Evolutionary conservation across 2,888 invertebrate genomes (phyloP), one percentile per base, ranked within the genome.

Genomic region (Hirudinaria manillensis): DNA sequence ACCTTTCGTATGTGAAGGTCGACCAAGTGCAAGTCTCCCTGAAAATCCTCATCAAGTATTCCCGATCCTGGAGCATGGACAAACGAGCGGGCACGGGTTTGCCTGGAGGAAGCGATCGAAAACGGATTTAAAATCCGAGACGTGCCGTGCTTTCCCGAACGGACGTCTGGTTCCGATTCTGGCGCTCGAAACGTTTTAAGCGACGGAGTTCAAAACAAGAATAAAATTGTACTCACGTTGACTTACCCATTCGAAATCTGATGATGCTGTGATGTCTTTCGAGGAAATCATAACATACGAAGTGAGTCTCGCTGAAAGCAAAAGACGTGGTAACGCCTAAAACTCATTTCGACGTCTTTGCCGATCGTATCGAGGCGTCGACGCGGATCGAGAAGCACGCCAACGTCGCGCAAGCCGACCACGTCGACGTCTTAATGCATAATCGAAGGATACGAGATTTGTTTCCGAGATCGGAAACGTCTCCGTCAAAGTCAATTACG

Each of bases 221-320:
- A 68, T n/a, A 34, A 21, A 68, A 36, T 29, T 2, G 16, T 68
- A 68, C 68, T 68, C 68, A 68, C 66, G 72, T 56, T 24, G 34
- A 78, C 78, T 82, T 81, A 84, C 87, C 86, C 78, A 85, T 84
- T 80, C 87, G 81, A 85, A 92, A 98, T 80, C 96, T 88, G 80
- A 98, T 94, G 77, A 98, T 88, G 84, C 96, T 97, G 84, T 96
- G 96, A 87, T 97, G 96, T 76, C 93, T 90, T 0, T 94, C 93
- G 70, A 95, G 91, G 84, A 98, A 94, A 84, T 98, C 95, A 81
- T 95, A 96, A 83, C 98, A 98, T 10, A 96, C 90, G 84, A 93
- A 97, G 89, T 98, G 97, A 82, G 95, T 94, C 87, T 97, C 97
- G 85, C 96, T 91, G 83, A 80, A 87, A 81, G 61, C 27, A 1